Percentiles rank a stretch among this genome's conserved stretches.
These are phyloP conservation scores for Sturnira hondurensis DNA, from an alignment of 2,113 vertebrate genomes.

Conservation along the genomic window DNA sequence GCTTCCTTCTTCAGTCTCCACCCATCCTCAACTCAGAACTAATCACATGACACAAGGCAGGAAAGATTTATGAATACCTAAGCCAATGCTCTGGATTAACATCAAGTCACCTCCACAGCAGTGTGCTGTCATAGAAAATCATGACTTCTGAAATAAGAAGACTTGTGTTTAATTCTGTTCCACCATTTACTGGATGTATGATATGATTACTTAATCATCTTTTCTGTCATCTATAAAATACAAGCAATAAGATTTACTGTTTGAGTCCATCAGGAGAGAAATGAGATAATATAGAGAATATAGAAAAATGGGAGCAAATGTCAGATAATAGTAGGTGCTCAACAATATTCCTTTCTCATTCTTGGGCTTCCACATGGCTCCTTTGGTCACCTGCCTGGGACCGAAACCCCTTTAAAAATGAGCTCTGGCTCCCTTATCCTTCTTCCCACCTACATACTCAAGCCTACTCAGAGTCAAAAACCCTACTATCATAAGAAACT, in stretches of 20 bases:
- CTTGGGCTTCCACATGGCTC: background rate
- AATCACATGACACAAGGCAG: background rate
- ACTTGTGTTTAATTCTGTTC: background rate
- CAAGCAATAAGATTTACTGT: background rate
- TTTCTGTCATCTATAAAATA: background rate
- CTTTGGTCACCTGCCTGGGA: background rate
- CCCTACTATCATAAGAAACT: background rate
- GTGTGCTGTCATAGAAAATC: background rate
- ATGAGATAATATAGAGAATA: background rate
- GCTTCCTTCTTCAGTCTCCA: background rate
- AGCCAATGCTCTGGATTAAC: background rate
- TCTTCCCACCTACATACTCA: background rate
- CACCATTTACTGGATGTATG: background rate
- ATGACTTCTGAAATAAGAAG: background rate
- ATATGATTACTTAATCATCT: background rate
- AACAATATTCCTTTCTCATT: background rate
- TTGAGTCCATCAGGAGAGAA: background rate
- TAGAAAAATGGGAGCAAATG: background rate
- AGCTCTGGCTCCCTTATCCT: background rate
- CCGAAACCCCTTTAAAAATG: background rate
- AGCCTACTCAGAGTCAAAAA: background rate
- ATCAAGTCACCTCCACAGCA: background rate
- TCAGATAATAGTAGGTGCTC: background rate
- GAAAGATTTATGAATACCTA: background rate
- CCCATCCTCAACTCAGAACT: background rate